Evolutionary conservation across 1,140 invertebrate species (phyloP), one percentile per base, ranked within the genome.

Genomic region (Lordiphosa clarofinis): DNA sequence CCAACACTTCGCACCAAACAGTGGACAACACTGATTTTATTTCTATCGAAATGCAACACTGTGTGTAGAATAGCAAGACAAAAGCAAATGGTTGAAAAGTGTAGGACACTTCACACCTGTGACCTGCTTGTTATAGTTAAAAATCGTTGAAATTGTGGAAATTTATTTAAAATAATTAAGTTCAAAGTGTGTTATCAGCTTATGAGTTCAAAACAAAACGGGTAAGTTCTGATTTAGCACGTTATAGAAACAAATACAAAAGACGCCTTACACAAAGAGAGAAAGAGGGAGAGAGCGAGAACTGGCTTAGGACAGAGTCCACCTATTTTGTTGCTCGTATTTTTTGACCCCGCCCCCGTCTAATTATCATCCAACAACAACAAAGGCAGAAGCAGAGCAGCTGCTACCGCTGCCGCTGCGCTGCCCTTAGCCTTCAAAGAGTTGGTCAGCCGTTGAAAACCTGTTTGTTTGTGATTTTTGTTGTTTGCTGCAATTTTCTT

Each of bases 391-490:
- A 75, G 64, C 76, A 31, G 61, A 74, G 67, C 74, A 68, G 62
- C 57, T 75, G 68, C 48, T 55, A 59, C 37, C 60, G 33, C 15
- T 15, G 15, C 15, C 15, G 15, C 10, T n/a, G 33, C 36, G 49
- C 42, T 64, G 59, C 74, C 78, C 78, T 84, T 84, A 73, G 81
- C 78, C 76, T 78, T 82, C 78, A 82, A 82, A 82, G 71, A 67
- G 73, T 84, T 73, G 65, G 64, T 65, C 72, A 82, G 68, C 44
- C 62, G 73, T 67, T 76, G 68, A 78, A 68, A 82, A 82, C 78
- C 78, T 58, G 78, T 82, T 82, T 70, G 56, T 61, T 64, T 79
- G 64, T 81, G 55, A 65, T 19, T 81, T 82, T 65, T 75, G 48
- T 60, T 73, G 46, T 63, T 76, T 70, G 49, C 59, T 76, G 67